phyloP scores from a whole-genome alignment of 2,797 vertebrate genomes.

The Pantherophis alleghaniensis region DNA sequence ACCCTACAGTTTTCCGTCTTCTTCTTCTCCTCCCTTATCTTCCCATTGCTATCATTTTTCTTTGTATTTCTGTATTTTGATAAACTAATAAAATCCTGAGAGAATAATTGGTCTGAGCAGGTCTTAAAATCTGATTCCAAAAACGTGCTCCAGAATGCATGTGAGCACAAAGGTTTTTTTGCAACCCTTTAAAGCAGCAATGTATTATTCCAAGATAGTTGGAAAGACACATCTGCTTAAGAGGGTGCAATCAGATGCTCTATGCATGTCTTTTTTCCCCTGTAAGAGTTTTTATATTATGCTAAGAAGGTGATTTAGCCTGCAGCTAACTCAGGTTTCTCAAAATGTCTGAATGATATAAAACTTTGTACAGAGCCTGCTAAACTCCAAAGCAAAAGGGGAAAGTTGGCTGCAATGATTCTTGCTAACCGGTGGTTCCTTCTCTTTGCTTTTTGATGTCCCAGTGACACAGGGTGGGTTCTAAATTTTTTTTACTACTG shows the following conservation, averaged over 20 bases:
- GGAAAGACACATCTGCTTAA: background rate
- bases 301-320: background rate
- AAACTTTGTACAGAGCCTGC: background rate
- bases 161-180: background rate
- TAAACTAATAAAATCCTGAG: background rate
- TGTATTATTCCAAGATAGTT: background rate
- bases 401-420: background rate
- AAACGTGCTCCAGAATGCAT: background rate
- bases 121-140: background rate
- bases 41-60: background rate
- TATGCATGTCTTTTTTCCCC: background rate
- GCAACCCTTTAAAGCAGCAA: background rate
- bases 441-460: background rate
- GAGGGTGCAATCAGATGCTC: background rate
- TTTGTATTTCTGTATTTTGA: background rate
- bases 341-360: background rate
- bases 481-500: no score
- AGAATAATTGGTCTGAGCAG: background rate
- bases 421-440: background rate
- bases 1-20: background rate
- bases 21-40: background rate
- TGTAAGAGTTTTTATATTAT: background rate
- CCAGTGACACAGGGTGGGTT: background rate
- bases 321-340: background rate
- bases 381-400: background rate